Percentiles rank a stretch among this genome's conserved stretches.
Evolutionary conservation across 2,888 invertebrate species (phyloP).

Genomic region (Melanostoma scalare): DNA sequence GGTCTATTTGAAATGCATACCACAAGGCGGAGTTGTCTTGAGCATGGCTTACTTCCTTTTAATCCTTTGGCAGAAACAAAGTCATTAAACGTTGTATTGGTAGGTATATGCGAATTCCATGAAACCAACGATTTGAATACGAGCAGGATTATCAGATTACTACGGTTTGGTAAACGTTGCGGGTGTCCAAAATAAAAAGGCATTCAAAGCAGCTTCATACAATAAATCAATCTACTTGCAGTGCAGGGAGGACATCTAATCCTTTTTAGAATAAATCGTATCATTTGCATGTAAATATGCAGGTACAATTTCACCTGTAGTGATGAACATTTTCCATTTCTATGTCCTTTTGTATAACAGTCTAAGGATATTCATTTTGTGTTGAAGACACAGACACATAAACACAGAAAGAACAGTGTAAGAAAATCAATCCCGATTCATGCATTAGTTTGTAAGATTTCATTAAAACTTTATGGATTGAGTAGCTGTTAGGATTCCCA

Average conservation of each 20-base stretch:
- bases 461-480: constrained; percentile 71
- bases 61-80: constrained; percentile 40
- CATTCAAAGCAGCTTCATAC: constrained; percentile 23
- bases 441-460: constrained; percentile 68
- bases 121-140: constrained; percentile 35
- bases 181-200: constrained; percentile 39
- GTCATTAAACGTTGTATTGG: constrained; percentile 10
- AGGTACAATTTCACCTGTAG: constrained; percentile 50
- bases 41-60: constrained; percentile 6
- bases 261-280: constrained; percentile 63
- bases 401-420: neutral
- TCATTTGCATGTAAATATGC: constrained; percentile 19
- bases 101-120: constrained; percentile 12
- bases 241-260: constrained; percentile 58
- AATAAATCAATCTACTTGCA: constrained; percentile 58
- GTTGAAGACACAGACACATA: constrained; percentile 9
- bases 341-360: constrained; percentile 27
- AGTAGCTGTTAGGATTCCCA: constrained; percentile 70
- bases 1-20: neutral
- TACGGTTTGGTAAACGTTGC: constrained; percentile 49
- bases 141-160: constrained; percentile 63
- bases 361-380: constrained; percentile 34
- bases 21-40: neutral
- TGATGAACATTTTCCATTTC: constrained; percentile 29
- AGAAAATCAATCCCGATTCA: constrained; percentile 60